A percentile compares a stretch with the other conserved stretches of the same genome.
These are phyloP conservation scores for Drosophila nasuta DNA, from an alignment of 1,140 invertebrate species.

Conservation along the genomic window DNA sequence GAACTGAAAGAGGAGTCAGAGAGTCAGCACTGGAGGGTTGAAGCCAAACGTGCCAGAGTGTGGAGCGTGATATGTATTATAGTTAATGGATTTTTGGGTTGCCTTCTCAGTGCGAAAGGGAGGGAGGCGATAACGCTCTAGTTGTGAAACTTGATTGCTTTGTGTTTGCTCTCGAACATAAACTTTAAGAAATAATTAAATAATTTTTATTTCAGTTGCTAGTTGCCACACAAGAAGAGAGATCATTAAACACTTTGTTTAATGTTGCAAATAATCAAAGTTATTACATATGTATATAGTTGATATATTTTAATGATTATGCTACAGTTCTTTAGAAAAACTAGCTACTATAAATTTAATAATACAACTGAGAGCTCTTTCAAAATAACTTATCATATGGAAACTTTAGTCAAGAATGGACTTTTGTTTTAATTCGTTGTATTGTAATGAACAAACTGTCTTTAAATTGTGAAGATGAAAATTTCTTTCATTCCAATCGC, in stretches of 20 bases:
- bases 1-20: not conserved
- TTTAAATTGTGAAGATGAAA: no score
- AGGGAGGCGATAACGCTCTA: slow-evolving; percentile 24
- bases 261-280: no score
- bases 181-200: slow-evolving; percentile 12
- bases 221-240: not conserved
- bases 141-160: slow-evolving; percentile 37
- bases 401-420: no score
- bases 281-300: no score
- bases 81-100: slow-evolving; percentile 52
- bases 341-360: no score
- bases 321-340: no score
- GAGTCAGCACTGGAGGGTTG: not conserved
- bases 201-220: slow-evolving; percentile 31
- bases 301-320: no score
- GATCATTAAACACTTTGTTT: not conserved
- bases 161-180: slow-evolving; percentile 3
- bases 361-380: no score
- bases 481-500: no score
- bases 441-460: no score
- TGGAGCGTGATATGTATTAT: slow-evolving; percentile 79
- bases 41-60: slow-evolving; percentile 68
- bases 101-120: not conserved
- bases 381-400: no score
- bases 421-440: no score